Conservation (phyloP, 2,113 vertebrate species). For the Myiozetetes cayanensis region DNA sequence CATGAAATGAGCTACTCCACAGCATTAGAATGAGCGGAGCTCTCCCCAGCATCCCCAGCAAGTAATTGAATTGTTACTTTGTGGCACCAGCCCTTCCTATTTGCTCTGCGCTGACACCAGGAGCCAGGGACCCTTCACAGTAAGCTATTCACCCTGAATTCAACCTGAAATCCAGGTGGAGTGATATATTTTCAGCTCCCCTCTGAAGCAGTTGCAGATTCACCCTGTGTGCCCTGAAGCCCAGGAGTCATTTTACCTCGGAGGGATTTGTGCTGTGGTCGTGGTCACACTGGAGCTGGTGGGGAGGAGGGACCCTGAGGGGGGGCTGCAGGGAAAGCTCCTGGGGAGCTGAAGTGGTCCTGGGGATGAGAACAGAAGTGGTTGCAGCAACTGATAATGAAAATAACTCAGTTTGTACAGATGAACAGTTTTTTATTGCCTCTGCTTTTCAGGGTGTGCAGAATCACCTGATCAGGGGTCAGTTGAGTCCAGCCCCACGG, state of each 20-base stretch:
- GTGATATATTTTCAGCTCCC: neutral
- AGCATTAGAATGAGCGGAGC: constrained; percentile 36
- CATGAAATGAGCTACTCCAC: constrained; percentile 42
- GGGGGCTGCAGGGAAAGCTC: neutral
- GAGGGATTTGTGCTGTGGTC: neutral
- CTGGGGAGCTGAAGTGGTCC: neutral
- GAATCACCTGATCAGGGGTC: neutral
- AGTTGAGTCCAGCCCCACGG: fast-evolving
- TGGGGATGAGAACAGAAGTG: fast-evolving
- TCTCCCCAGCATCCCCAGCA: constrained; percentile 29
- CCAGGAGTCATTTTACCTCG: neutral
- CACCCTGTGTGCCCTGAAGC: fast-evolving
- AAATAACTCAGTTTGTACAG: neutral
- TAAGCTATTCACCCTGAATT: neutral
- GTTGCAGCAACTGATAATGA: neutral
- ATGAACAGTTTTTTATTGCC: neutral
- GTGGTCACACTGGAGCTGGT: fast-evolving
- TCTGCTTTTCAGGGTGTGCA: neutral
- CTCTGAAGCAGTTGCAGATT: neutral
- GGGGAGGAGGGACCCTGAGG: neutral
- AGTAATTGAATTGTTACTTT: constrained; percentile 14
- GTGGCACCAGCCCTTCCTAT: neutral
- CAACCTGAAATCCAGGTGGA: neutral
- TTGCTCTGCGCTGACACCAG: neutral
- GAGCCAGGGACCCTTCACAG: neutral